Base-by-base conservation (phyloP, 2,888 invertebrate genomes). In the Toxonevra muliebris region DNA sequence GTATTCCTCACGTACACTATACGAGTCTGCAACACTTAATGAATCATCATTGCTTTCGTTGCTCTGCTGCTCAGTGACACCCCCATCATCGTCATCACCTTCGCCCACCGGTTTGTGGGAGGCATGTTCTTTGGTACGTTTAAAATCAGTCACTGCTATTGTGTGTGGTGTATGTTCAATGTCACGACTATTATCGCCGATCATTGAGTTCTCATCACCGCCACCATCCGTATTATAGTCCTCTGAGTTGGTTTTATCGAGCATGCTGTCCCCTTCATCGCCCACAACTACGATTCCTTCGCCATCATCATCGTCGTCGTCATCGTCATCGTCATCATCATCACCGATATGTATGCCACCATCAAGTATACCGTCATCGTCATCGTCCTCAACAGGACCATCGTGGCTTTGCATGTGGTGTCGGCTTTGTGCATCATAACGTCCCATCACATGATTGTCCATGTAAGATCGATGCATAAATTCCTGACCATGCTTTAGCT, bases 261-360 rank as follows among this genome's bases (percentile, higher is more conserved):
- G 76, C 59, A 80, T 79, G 71, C 83, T 92, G 72, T 92, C 93
- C 63, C 92, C 91, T 73, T 92, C 93, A 50, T 93, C 93, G 58
- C 90, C 91, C 13, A 93, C 93, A 1, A 93, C 93, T 0, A 93
- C 92, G 66, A 93, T 92, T 10, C 92, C 93, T 75, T 91, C 92
- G 68, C 79, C 80, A 61, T 79, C 87, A 41, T 77, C 78, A 69
- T 80, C 81, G 42, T 87, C 81, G 48, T 79, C 83, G 42, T 81
- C 82, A 83, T 76, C 85, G 68, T 82, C 85, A 52, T 76, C 81
- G 45, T 87, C 79, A 54, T 77, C 80, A n/a, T 81, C 82, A 84
- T 78, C 78, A 54, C 76, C 78, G 68, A 81, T 77, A 4, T 79
- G 79, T 45, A 81, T 80, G 65, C 80, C 80, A 54, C 79, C 80